Evolutionary conservation across 2,888 invertebrate species (phyloP), one percentile per base, ranked within the genome.

Genomic region (Byasa hedistus): DNA sequence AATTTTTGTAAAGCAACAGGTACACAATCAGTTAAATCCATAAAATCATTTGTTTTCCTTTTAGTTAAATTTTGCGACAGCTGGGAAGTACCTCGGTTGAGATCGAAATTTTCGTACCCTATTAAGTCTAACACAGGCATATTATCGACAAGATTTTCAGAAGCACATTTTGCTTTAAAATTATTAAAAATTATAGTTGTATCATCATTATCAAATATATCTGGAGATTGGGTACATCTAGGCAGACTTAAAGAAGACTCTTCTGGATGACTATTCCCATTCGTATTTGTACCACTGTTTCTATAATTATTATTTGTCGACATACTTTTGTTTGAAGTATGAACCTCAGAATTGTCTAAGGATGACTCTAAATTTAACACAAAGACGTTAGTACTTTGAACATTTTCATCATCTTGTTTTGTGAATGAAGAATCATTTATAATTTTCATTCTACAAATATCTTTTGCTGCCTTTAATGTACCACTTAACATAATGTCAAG

Each of bases 191-290:
- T 64, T 22, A 83, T 72, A 39, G 73, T 70, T 54, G 78, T 76
- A 0, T 73, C 69, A 73, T 91, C 91, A 78, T 91, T 91, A 78
- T 87, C 92, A 84, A 92, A 92, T 57, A 92, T 73, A 76, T 92
- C 92, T 61, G 92, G 92, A 3, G 92, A 92, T 69, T 72, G 71
- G 73, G 89, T 84, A 78, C 91, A 84, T 27, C 58, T 57, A 36
- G 51, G 21, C 4, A 57, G 36, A 7, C 48, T 23, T 55, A 24
- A 51, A 51, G 56, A 24, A 19, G 52, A 19, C 60, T 60, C 64
- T 24, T 36, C 59, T 57, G 66, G 19, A 17, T 27, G 19, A 27
- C 36, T 36, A 3, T 8, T 24, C 55, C 59, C 21, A 23, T 2
- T 22, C 27, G 23, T 27, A 39, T 59, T 22, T 48, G 55, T 27